Evolutionary conservation across 2,113 vertebrate species (phyloP).

Genomic region (Vidua macroura): DNA sequence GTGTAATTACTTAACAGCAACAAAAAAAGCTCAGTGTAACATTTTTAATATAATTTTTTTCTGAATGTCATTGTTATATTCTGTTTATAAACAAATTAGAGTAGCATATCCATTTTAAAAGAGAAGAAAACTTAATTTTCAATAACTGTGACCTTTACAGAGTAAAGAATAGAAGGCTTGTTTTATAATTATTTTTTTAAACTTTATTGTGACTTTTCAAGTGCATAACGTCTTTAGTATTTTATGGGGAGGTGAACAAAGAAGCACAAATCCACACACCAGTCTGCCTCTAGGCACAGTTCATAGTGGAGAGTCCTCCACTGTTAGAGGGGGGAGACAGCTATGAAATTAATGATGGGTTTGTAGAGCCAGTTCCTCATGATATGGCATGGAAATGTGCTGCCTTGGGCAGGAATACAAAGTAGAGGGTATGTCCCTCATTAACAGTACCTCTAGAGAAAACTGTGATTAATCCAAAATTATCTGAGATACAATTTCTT

Average conservation of each 20-base stretch:
- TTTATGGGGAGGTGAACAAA: slow-evolving; percentile 5
- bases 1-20: neutral
- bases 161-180: neutral
- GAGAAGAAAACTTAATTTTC: slow-evolving; percentile 1
- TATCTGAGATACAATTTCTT: slow-evolving; percentile 10
- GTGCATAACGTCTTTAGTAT: neutral
- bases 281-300: neutral
- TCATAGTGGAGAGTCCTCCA: neutral
- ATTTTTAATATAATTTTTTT: neutral
- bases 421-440: neutral
- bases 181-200: neutral
- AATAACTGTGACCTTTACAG: neutral
- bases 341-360: slow-evolving; percentile 1
- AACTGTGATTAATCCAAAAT: neutral
- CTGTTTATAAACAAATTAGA: neutral
- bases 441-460: slow-evolving; percentile 8
- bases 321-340: neutral
- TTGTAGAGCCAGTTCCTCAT: slow-evolving; percentile 6
- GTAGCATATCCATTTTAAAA: neutral
- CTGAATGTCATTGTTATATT: neutral
- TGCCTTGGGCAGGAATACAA: slow-evolving; percentile 47
- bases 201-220: neutral
- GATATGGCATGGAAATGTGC: slow-evolving; percentile 11
- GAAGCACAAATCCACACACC: neutral
- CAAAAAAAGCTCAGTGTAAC: neutral